Evolutionary conservation across 2,888 invertebrate species (phyloP), one percentile per base, ranked within the genome.

Genomic region (Neoascia interrupta): DNA sequence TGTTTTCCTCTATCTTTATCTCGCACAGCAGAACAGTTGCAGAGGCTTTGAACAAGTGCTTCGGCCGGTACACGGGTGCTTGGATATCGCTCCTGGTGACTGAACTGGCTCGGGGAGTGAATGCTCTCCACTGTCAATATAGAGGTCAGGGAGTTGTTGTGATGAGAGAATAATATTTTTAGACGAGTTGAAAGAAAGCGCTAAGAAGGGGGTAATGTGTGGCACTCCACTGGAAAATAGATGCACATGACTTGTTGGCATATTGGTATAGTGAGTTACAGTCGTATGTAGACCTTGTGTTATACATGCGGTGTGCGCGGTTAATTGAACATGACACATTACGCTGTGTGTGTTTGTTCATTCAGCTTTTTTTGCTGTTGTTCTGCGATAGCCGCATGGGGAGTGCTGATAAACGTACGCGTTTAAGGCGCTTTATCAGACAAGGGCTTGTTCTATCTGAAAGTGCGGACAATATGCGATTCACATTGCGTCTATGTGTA

Each of bases 181-280:
- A 76, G 70, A 64, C 64, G 70, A 41, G 56, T 49, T 37, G 3
- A 64, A 34, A 23, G 58, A 31, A 73, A 37, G 58, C 23, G 19
- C 26, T 8, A 56, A 43, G 54, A 72, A 13, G 28, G 31, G 39
- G 61, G 41, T 15, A 36, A 68, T 37, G 18, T 6, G 31, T 21
- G 6, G 37, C 26, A 41, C 23, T 16, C 37, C n/a, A n/a, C 37
- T 34, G 68, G 41, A 63, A 68, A 26, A 41, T 47, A 70, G 58
- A 76, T 70, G 75, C 70, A 76, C 64, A 76, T 76, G 76, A 70
- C 75, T 76, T 76, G 75, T 64, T 70, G 64, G 64, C 58, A 47
- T 60, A 70, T 70, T 58, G 63, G 45, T 58, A 28, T 51, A 58
- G 64, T 64, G 63, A n/a, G 63, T 70, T 64, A 63, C 60, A 60